Evolutionary conservation across 2,113 vertebrate genomes (phyloP), one percentile per base, ranked within the genome.

Genomic region (Falcunculus frontatus): DNA sequence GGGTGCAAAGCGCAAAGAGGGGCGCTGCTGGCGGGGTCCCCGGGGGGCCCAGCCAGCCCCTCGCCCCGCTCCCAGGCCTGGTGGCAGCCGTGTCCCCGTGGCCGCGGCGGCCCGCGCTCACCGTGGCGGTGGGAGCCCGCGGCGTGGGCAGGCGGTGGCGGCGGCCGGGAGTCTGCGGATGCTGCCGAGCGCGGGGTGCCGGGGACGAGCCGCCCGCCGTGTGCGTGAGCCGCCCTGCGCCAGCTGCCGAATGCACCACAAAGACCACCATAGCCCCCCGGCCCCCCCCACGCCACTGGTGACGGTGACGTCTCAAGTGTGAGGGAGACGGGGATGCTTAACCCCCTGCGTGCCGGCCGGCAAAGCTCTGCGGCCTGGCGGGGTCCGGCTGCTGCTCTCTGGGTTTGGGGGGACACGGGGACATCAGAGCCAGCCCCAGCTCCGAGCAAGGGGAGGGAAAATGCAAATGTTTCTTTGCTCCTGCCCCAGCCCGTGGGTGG

Each of bases 221-320:
- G 32, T 76, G 91, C 42, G 70, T 42, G 87, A 91, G 90, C 87
- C 50, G 87, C 91, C 93, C 91, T 92, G 92, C 89, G 83, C 91
- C 93, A 74, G 93, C 91, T 91, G 91, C 95, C 86, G 91, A 87
- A 78, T 67, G 94, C 95, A 94, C 96, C 96, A 96, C 97, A 97
- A 96, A 96, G 95, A 92, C 97, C 96, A 94, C 96, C 97, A 97
- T 94, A 63, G 94, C 93, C 96, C 94, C 87, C 91, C 62, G 12
- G 49, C 60, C 63, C 77, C 87, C 96, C 95, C 93, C 89, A 84
- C 95, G 72, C 87, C 97, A 91, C 91, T 79, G 96, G 94, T 96
- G 95, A 94, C 95, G 87, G 93, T 97, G 97, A 97, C 97, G 97
- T 97, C 93, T 95, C 87, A 90, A 77, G 89, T 93, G 93, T 80